Percentiles rank a stretch among this genome's conserved stretches.
These are phyloP conservation scores for Pyrrhura leucotis DNA, from an alignment of 2,797 vertebrate species.

Conservation along the genomic window DNA sequence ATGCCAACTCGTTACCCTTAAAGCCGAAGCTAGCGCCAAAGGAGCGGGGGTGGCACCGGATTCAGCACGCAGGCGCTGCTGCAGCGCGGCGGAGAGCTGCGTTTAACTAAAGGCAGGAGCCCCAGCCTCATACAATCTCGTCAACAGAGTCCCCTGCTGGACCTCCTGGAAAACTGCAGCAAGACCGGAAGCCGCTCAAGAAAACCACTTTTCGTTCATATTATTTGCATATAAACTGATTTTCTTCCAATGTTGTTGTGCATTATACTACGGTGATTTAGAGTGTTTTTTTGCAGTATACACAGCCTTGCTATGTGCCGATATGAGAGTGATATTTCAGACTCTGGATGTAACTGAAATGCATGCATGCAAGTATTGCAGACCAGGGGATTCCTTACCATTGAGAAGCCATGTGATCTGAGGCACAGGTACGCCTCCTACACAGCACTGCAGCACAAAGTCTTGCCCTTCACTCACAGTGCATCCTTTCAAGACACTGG, in stretches of 20 bases:
- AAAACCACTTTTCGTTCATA: accelerated
- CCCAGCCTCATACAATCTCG: background rate
- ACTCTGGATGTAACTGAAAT: background rate
- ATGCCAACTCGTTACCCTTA: background rate
- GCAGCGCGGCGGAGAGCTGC: accelerated
- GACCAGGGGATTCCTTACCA: constrained; percentile 74
- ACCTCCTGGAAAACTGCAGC: background rate
- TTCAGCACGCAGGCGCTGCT: background rate
- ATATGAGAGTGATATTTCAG: background rate
- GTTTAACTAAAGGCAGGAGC: background rate
- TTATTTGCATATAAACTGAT: accelerated
- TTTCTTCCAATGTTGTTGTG: background rate
- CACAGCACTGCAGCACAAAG: constrained; percentile 80
- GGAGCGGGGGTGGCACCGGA: background rate
- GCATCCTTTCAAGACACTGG: constrained; percentile 76
- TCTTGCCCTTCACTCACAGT: constrained; percentile 82
- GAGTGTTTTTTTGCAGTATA: background rate
- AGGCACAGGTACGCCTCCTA: constrained; percentile 80
- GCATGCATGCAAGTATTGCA: background rate
- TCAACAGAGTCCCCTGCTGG: constrained; percentile 31
- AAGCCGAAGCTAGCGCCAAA: background rate
- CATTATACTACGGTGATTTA: background rate
- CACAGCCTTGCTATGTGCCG: background rate
- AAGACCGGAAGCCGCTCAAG: background rate
- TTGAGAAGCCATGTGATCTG: constrained; percentile 85